Evolutionary conservation across 2,797 vertebrate species (phyloP).

Genomic region (Australoheros facetus): DNA sequence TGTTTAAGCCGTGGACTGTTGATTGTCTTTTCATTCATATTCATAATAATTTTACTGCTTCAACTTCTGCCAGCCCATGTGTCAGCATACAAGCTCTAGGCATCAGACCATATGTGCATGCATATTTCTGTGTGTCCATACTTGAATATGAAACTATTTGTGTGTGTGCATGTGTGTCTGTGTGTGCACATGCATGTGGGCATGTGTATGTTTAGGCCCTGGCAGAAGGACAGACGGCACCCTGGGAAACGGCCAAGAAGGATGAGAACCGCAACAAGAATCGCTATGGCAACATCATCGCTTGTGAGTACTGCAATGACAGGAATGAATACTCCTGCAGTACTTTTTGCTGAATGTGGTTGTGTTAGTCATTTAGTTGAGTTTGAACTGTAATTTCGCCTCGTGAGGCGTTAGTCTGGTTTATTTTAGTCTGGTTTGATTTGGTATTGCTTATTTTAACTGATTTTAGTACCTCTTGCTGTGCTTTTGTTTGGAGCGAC

Average conservation of each 20-base stretch:
- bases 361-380: neutral
- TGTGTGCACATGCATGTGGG: slow-evolving; percentile 9
- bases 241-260: slow-evolving; percentile 97
- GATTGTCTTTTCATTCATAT: slow-evolving; percentile 44
- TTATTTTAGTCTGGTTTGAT: neutral
- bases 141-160: slow-evolving; percentile 14
- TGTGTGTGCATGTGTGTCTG: slow-evolving; percentile 23
- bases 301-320: slow-evolving; percentile 87
- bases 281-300: slow-evolving; percentile 98
- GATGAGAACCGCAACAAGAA: slow-evolving; percentile 98
- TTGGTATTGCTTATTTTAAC: neutral
- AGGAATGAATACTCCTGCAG: neutral
- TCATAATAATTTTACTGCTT: slow-evolving; percentile 49
- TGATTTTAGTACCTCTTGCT: neutral
- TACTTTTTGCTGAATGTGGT: neutral
- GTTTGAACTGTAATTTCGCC: neutral
- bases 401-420: neutral
- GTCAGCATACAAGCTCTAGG: slow-evolving; percentile 35
- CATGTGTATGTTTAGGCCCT: slow-evolving; percentile 84
- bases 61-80: slow-evolving; percentile 36
- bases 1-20: neutral
- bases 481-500: neutral
- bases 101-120: slow-evolving; percentile 51
- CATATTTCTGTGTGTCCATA: slow-evolving; percentile 35
- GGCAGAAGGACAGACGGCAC: slow-evolving; percentile 95